phyloP scores from a whole-genome alignment of 2,888 invertebrate species.

The Drosophila paranaensis region DNA sequence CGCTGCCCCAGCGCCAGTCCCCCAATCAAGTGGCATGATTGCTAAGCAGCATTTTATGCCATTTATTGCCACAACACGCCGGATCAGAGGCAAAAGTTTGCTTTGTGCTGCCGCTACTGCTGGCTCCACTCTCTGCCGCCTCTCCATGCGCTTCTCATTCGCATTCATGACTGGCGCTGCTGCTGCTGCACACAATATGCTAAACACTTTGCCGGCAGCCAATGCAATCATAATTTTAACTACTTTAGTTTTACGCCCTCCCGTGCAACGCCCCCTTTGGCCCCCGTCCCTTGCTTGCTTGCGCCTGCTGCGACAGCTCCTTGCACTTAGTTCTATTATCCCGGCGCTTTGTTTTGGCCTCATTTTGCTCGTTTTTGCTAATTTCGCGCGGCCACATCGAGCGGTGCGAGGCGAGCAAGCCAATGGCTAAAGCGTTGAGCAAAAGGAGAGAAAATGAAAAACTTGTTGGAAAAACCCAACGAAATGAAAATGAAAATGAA shows the following conservation, averaged over 20 bases:
- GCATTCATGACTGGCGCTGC: conserved; percentile 58
- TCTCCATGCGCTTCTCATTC: conserved; percentile 51
- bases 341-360: conserved; percentile 57
- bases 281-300: background rate
- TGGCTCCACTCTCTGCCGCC: conserved; percentile 18
- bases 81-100: conserved; percentile 8
- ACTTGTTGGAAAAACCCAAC: conserved; percentile 28
- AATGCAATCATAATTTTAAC: conserved; percentile 80
- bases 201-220: conserved; percentile 65
- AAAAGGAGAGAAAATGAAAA: conserved; percentile 5
- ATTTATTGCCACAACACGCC: conserved; percentile 71
- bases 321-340: conserved; percentile 74
- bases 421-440: conserved; percentile 40
- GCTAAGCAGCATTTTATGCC: conserved; percentile 72
- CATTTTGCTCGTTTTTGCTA: conserved; percentile 54
- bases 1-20: background rate
- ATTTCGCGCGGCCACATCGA: conserved; percentile 66
- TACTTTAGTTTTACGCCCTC: conserved; percentile 72
- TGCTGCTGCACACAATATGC: conserved; percentile 63
- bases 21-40: conserved; percentile 73
- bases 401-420: conserved; percentile 44
- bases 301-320: conserved; percentile 15
- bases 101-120: conserved; percentile 1
- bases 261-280: background rate
- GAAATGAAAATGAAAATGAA: conserved; percentile 29